Evolutionary conservation across 2,113 vertebrate species (phyloP).

Genomic region (Macaca fascicularis): DNA sequence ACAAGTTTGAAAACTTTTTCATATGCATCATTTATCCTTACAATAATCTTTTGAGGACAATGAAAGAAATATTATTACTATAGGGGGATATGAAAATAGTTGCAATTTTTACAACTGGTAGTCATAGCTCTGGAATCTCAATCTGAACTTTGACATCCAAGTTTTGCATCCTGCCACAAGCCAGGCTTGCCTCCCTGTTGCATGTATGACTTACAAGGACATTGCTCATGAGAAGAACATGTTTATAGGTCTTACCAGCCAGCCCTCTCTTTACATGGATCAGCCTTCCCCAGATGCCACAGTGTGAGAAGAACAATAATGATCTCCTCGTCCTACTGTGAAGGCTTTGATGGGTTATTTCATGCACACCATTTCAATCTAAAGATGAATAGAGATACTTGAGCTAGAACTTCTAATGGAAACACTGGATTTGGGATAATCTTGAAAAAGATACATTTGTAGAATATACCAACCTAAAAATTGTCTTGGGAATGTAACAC

Average conservation of each 20-base stretch:
- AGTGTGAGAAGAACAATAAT: background rate
- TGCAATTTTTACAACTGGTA: background rate
- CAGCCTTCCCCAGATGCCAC: background rate
- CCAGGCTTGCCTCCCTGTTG: background rate
- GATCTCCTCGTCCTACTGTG: background rate
- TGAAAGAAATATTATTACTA: background rate
- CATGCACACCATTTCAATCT: background rate
- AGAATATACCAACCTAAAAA: background rate
- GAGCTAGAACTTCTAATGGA: background rate
- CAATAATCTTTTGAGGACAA: background rate
- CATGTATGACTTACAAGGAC: background rate
- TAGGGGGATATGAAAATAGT: background rate
- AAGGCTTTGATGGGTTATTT: background rate
- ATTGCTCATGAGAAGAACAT: background rate
- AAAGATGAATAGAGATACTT: background rate
- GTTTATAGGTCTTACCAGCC: background rate
- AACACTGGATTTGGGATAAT: background rate
- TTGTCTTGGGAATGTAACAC: background rate
- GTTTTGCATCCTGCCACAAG: background rate
- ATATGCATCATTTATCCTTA: background rate
- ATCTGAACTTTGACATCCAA: background rate
- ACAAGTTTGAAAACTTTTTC: background rate
- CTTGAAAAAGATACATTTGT: background rate
- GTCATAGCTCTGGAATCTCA: background rate
- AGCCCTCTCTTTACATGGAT: background rate